Evolutionary conservation across 1,140 invertebrate genomes (phyloP), one percentile per base, ranked within the genome.

Genomic region (Drosophila tropicalis): DNA sequence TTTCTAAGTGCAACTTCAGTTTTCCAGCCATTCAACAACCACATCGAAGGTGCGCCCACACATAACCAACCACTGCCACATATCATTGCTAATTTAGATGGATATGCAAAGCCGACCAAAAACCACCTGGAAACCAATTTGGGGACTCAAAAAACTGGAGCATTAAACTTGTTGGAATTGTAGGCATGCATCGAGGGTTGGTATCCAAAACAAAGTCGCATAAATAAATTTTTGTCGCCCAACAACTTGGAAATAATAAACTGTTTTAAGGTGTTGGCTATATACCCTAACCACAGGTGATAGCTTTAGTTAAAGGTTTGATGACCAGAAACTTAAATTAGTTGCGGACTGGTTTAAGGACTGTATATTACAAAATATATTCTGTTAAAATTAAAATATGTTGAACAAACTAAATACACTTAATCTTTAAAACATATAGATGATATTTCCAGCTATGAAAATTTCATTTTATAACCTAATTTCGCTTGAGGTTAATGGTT

Each of bases 21-120:
- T 58, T 72, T 72, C 9, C 41, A 44, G 41, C 41, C 67, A 63
- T 44, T 81, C 62, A 34, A 17, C 32, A 34, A 17, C 22, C 12
- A 34, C 22, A 17, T 55, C 13, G 56, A 82, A 82, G 79, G 80
- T 70, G 75, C 71, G 80, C 79, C 79, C 79, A 82, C 79, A 68
- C 36, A 62, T 60, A 63, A 65, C 62, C 10, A 62, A 72, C 73
- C 65, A 58, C 56, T 55, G 13, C 65, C 66, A 62, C 60, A 74
- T 66, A 67, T 67, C 72, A 72, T 72, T 54, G 62, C 64, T 84
- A 83, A 82, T 82, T 82, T 82, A 56, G 64, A 61, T 65, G 68
- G 57, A 67, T 67, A 74, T 72, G 65, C 62, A 68, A 67, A 68
- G 32, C 10, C 15, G 44, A 73, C 32, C 51, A 29, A 39, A 39